Evolutionary conservation across 2,888 invertebrate species (phyloP).

Genomic region (Argyresthia goedartella): DNA sequence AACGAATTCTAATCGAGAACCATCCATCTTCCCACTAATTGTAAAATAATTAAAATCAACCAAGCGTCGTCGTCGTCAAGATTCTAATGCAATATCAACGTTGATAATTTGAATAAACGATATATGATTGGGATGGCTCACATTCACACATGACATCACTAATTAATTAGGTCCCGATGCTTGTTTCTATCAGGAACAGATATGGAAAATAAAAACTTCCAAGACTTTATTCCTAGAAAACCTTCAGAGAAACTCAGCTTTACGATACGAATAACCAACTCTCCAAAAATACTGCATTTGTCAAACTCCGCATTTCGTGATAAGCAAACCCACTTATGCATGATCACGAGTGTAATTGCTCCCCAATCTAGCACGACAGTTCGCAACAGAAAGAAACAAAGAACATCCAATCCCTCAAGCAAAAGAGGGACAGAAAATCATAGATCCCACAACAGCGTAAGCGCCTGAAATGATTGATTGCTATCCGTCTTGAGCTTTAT

Average conservation of each 20-base stretch:
- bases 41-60: conserved; percentile 44
- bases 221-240: no score
- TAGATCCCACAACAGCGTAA: conserved; percentile 56
- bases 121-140: background rate
- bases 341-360: conserved; percentile 73
- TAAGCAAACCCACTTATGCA: conserved; percentile 72
- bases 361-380: conserved; percentile 70
- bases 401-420: conserved; percentile 21
- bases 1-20: conserved; percentile 22
- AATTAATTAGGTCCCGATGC: no score
- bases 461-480: conserved; percentile 72
- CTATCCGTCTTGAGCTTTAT: conserved; percentile 71
- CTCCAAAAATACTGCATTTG: conserved; percentile 59
- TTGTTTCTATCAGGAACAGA: background rate
- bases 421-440: conserved; percentile 35
- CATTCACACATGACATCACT: background rate
- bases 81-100: conserved; percentile 23
- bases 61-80: conserved; percentile 24
- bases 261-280: conserved; percentile 58
- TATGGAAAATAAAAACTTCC: no score
- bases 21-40: conserved; percentile 45
- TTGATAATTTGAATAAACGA: background rate
- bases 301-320: conserved; percentile 58
- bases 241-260: no score
- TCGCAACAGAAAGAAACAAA: conserved; percentile 56